Evolutionary conservation across 2,113 vertebrate species (phyloP), one percentile per base, ranked within the genome.

Genomic region (Myrmecobius fasciatus): DNA sequence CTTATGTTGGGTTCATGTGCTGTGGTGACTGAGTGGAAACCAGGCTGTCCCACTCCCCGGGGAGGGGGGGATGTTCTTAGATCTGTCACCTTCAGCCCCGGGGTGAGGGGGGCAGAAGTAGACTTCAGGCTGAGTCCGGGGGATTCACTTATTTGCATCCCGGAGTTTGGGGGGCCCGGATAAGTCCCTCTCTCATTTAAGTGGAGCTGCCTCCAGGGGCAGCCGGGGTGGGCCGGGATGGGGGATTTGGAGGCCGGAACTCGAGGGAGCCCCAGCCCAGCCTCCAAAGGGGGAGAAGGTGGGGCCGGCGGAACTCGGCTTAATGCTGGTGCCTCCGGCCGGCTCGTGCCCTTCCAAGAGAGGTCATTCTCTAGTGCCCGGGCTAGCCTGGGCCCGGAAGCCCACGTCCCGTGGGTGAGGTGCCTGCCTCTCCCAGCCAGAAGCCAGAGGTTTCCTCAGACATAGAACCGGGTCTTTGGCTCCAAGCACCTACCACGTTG

Each of bases 401-500:
- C 25, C 25, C 28, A 9, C 11, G 31, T 17, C 60, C 31, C 31
- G 28, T 28, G 14, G 10, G 17, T 11, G 31, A 14, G 31, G 0
- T 3, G 28, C 6, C 31, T 4, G 31, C 12, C 60, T 67, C 60
- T 83, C 67, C n/a, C 67, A 2, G n/a, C 1, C n/a, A 43, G 20
- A 24, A 83, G n/a, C 0, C 67, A 20, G 36, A 75, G 67, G 10
- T 28, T 9, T 31, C 9, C 48, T 48, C 6, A 6, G 48, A 6
- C 3, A 8, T 8, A 51, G 49, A 51, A 51, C 6, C 49, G 49
- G 9, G 60, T 8, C 28, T 4, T 14, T 67, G 60, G 31, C 12
- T 67, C 0, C 1, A 14, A 60, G 28, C 28, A 3, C 28, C 56
- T 4, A 36, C 11, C 28, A 3, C 3, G 26, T 0, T 1, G 11